These are phyloP conservation scores for Bathybates hornii DNA, from an alignment of 2,113 vertebrate genomes.

Conservation along the genomic window DNA sequence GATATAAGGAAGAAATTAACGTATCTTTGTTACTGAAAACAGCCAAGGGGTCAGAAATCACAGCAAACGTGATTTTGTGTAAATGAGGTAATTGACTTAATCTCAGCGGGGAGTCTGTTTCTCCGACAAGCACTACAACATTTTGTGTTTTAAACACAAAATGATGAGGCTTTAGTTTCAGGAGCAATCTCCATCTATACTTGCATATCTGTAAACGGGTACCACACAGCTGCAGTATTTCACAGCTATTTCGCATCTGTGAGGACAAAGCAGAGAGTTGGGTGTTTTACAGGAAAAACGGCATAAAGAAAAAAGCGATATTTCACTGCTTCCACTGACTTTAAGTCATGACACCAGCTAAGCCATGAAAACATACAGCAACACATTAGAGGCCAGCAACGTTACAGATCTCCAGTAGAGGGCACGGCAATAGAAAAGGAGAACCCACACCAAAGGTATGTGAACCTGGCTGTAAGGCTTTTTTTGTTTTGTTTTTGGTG, in stretches of 20 bases:
- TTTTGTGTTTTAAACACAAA: not conserved
- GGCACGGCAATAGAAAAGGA: not conserved
- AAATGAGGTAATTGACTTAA: not conserved
- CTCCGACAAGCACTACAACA: not conserved
- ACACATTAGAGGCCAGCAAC: not conserved
- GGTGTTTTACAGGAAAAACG: not conserved
- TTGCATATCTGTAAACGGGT: not conserved
- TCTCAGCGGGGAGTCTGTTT: not conserved
- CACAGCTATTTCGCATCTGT: not conserved
- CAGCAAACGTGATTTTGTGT: not conserved
- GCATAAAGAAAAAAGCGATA: accelerated
- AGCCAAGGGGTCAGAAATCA: slow-evolving; percentile 16
- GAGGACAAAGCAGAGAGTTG: not conserved
- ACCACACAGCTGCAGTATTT: not conserved
- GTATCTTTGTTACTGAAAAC: slow-evolving; percentile 4
- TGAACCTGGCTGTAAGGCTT: not conserved
- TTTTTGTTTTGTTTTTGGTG: not conserved
- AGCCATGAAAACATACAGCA: not conserved
- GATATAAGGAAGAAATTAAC: not conserved
- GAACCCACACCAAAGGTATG: not conserved
- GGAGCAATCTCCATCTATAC: not conserved
- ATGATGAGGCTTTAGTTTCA: not conserved
- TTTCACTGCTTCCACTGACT: not conserved
- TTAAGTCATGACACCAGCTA: not conserved
- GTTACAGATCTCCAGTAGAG: not conserved